These are phyloP conservation scores for Hippoglossus hippoglossus DNA, from an alignment of 2,797 vertebrate genomes.

Conservation along the genomic window DNA sequence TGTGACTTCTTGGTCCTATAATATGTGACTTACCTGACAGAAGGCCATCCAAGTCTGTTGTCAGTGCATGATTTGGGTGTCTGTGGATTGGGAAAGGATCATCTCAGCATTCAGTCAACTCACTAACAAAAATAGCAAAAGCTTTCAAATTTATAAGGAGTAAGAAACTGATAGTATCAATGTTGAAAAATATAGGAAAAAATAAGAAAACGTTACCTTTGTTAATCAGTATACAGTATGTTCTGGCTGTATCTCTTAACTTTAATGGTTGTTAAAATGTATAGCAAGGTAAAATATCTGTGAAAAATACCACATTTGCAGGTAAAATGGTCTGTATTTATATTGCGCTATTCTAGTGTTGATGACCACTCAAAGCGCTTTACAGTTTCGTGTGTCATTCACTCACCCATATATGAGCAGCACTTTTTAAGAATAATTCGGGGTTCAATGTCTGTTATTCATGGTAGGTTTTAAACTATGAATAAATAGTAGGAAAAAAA, in stretches of 20 bases:
- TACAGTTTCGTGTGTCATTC: no score
- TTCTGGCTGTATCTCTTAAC: no score
- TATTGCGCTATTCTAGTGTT: no score
- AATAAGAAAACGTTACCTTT: neutral
- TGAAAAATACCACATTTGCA: neutral
- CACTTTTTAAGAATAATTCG: no score
- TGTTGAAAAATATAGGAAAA: neutral
- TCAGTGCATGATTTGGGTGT: constrained; percentile 36
- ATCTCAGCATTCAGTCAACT: constrained; percentile 59
- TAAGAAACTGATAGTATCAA: neutral
- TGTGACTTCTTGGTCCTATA: neutral
- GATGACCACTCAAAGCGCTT: no score
- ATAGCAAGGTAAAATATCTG: neutral
- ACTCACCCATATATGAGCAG: no score
- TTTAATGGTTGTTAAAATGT: neutral
- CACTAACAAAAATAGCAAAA: neutral
- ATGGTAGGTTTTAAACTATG: no score
- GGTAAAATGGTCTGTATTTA: neutral
- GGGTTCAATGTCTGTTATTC: no score
- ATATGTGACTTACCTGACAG: constrained; percentile 12
- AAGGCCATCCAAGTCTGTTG: constrained; percentile 13
- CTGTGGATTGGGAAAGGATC: constrained; percentile 4
- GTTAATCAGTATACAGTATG: neutral
- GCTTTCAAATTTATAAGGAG: no score
- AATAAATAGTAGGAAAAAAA: no score